Evolutionary conservation across 2,888 invertebrate species (phyloP).

Genomic region (Euspilapteryx auroguttella): DNA sequence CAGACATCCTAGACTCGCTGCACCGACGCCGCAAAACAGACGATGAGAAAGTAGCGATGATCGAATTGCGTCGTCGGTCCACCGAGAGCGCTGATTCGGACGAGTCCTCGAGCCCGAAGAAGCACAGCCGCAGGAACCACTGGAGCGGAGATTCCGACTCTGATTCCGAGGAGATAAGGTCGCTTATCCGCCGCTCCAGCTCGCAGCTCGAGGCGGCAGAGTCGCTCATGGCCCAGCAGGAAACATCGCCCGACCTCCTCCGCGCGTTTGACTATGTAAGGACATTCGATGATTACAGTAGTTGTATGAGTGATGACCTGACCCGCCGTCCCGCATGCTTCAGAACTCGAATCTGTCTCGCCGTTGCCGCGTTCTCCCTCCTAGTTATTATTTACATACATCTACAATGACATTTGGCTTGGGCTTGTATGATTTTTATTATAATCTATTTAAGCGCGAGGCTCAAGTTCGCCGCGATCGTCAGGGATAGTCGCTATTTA

Average conservation of each 20-base stretch:
- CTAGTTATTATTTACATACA: slow-evolving; percentile 53
- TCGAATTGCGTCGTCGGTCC: slow-evolving; percentile 42
- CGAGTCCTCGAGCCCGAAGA: slow-evolving; percentile 35
- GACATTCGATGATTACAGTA: slow-evolving; percentile 46
- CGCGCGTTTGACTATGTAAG: slow-evolving; percentile 56
- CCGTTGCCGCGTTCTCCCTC: slow-evolving; percentile 49
- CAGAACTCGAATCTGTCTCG: slow-evolving; percentile 42
- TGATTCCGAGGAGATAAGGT: slow-evolving; percentile 66
- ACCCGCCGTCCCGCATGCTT: slow-evolving; percentile 30
- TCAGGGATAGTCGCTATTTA: slow-evolving; percentile 17
- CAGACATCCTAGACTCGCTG: slow-evolving; percentile 46
- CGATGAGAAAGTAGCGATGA: slow-evolving; percentile 35
- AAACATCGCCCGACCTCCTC: slow-evolving; percentile 45
- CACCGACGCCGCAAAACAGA: slow-evolving; percentile 30
- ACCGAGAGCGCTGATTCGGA: slow-evolving; percentile 41
- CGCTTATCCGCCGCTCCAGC: slow-evolving; percentile 65
- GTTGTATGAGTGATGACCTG: slow-evolving; percentile 23
- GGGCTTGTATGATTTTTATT: slow-evolving; percentile 46
- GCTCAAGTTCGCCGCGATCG: slow-evolving; percentile 36
- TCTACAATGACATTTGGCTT: slow-evolving; percentile 47
- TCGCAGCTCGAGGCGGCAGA: slow-evolving; percentile 65
- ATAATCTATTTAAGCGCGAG: slow-evolving; percentile 41
- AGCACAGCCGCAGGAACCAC: slow-evolving; percentile 24
- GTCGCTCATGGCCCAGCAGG: slow-evolving; percentile 51
- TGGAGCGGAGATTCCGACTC: slow-evolving; percentile 63